Base-by-base conservation (phyloP, 2,888 invertebrate genomes). In the Gortyna flavago region DNA sequence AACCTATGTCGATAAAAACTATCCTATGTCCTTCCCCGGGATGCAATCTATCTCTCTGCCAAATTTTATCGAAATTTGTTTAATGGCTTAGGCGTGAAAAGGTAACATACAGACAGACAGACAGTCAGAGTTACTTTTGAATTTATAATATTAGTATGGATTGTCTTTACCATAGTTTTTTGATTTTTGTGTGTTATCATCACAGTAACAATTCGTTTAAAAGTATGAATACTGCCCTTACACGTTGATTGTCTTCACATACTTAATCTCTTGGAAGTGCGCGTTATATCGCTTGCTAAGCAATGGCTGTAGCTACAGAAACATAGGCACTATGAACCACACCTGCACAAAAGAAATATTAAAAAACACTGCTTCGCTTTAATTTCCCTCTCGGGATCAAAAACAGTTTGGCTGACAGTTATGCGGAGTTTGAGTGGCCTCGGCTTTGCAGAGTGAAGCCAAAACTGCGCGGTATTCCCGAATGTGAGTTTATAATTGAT, bases 361-460 rank as follows among this genome's bases (percentile, higher is more conserved):
- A 5, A 48, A 79, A 68, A 54, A 16, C 16, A 62, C 11, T 21
- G 13, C 11, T 25, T 13, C 38, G 21, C 1, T 68, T 65, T 25
- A 38, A 66, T 57, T 79, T 72, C 2, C 51, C 16, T 18, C 41
- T 16, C 18, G 57, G 51, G 44, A 84, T 72, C 59, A 80, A 72
- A 69, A 72, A 66, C 54, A 41, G 64, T 80, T 79, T 35, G 38
- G 5, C 80, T 69, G 72, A 69, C 72, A 80, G 62, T 80, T 69
- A 72, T 72, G n/a, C 21, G 41, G 48, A 72, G 54, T 84, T 80
- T 81, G 61, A 84, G 80, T 65, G 80, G 64, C 29, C n/a, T 78
- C 78, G 21, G 59, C 18, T 64, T 80, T 38, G 65, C 29, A 61
- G n/a, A 57, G 69, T 72, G 29, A 69, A 69, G 72, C 54, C 65